Conservation (phyloP, 1,140 invertebrate species). For the Eumeta japonica region DNA sequence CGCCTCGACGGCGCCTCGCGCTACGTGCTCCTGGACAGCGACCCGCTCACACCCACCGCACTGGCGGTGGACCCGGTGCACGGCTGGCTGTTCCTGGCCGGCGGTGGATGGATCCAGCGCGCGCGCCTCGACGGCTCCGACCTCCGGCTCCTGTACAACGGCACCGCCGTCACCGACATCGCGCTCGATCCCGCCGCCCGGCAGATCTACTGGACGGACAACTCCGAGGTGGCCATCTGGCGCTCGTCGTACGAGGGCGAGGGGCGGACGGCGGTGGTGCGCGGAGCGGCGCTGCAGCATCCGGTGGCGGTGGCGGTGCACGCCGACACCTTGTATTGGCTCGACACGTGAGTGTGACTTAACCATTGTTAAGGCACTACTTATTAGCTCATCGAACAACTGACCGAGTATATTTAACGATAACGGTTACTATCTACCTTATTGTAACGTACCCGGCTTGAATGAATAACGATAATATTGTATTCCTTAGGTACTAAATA, state of each 20-base stretch:
- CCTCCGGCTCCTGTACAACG: constrained; percentile 55
- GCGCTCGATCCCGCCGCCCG: constrained; percentile 21
- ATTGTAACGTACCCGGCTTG: too few species aligned
- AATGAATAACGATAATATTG: too few species aligned
- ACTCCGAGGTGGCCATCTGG: constrained; percentile 80
- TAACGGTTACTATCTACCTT: too few species aligned
- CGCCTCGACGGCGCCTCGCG: constrained; percentile 76
- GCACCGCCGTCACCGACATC: constrained; percentile 60
- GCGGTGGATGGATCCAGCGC: constrained; percentile 60
- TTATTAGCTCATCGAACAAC: too few species aligned
- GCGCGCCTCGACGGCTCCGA: constrained; percentile 62
- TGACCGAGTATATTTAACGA: too few species aligned
- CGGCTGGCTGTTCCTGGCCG: constrained; percentile 67
- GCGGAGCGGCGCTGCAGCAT: constrained; percentile 72
- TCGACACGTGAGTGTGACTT: constrained; percentile 67
- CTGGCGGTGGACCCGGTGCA: constrained; percentile 65
- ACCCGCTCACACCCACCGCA: constrained; percentile 31
- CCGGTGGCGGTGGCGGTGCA: constrained; percentile 75
- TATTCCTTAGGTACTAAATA: neutral
- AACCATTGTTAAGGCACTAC: too few species aligned
- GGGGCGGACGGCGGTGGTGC: constrained; percentile 66
- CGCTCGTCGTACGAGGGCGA: constrained; percentile 72
- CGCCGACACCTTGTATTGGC: constrained; percentile 82
- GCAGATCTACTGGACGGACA: constrained; percentile 82
- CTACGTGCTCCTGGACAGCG: constrained; percentile 74